Percentiles rank a stretch among this genome's conserved stretches.
These are phyloP conservation scores for Cephus runcator DNA, from an alignment of 2,888 invertebrate genomes.

Conservation along the genomic window DNA sequence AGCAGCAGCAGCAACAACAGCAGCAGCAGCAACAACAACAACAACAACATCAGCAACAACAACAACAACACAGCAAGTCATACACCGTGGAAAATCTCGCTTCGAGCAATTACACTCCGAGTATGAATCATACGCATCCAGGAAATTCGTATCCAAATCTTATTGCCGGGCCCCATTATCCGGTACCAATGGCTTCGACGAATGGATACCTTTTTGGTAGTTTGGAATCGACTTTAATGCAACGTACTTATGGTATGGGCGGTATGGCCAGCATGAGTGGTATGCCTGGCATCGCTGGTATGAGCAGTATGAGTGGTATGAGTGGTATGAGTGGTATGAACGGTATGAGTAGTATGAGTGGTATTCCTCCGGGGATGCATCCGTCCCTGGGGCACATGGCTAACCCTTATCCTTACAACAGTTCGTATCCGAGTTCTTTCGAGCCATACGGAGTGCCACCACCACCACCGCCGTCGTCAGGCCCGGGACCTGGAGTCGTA, in stretches of 20 bases:
- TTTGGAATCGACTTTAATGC: slow-evolving; percentile 60
- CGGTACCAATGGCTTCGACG: slow-evolving; percentile 58
- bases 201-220: slow-evolving; percentile 61
- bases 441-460: slow-evolving; percentile 67
- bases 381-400: slow-evolving; percentile 42
- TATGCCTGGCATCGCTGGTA: slow-evolving; percentile 38
- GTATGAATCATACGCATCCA: slow-evolving; percentile 49
- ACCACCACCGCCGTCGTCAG: not conserved
- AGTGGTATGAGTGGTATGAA: slow-evolving; percentile 57
- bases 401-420: slow-evolving; percentile 60
- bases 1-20: slow-evolving; percentile 42
- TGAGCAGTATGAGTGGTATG: slow-evolving; percentile 52
- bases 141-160: slow-evolving; percentile 62
- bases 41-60: slow-evolving; percentile 45
- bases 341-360: slow-evolving; percentile 42
- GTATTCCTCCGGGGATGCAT: slow-evolving; percentile 16
- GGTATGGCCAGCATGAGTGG: slow-evolving; percentile 46
- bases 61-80: slow-evolving; percentile 60
- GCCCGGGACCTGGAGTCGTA: not conserved
- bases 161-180: slow-evolving; percentile 63
- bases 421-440: slow-evolving; percentile 60
- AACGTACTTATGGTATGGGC: slow-evolving; percentile 58
- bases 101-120: slow-evolving; percentile 64
- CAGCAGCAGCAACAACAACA: slow-evolving; percentile 44
- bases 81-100: slow-evolving; percentile 65